phyloP scores from a whole-genome alignment of 1,140 invertebrate species.

The Ceratina calcarata region DNA sequence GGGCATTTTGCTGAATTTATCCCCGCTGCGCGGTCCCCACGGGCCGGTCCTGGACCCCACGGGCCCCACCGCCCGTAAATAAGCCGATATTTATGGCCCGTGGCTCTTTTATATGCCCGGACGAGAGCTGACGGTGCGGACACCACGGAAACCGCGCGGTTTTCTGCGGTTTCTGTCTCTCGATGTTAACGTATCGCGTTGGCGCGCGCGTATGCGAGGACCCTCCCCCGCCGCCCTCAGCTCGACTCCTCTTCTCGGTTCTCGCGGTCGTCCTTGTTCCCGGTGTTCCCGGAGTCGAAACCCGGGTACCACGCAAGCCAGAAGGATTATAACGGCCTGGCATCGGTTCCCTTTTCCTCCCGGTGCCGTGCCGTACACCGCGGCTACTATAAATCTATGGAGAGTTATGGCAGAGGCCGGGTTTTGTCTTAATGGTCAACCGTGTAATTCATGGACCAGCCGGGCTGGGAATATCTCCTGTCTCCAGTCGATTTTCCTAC shows the following conservation, averaged over 20 bases:
- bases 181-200: conserved; percentile 61
- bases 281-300: conserved; percentile 10
- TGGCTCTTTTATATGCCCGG: conserved; percentile 38
- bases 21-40: conserved; percentile 53
- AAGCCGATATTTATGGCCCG: conserved; percentile 77
- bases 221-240: too few species aligned
- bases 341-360: conserved; percentile 47
- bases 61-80: conserved; percentile 74
- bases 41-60: too few species aligned
- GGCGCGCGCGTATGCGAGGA: conserved; percentile 30
- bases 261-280: too few species aligned
- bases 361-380: conserved; percentile 37
- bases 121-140: conserved; percentile 30
- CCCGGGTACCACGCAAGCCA: conserved; percentile 45
- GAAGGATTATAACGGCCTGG: conserved; percentile 63
- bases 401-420: conserved; percentile 74
- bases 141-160: conserved; percentile 54
- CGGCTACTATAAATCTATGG: conserved; percentile 76
- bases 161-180: conserved; percentile 66
- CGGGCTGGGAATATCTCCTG: background rate
- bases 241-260: too few species aligned
- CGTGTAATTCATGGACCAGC: conserved; percentile 71
- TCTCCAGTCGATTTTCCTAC: conserved; percentile 5
- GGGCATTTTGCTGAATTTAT: conserved; percentile 78
- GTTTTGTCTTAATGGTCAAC: conserved; percentile 78